Conservation (phyloP, 2,797 vertebrate genomes). For the Nyctalus aviator region DNA sequence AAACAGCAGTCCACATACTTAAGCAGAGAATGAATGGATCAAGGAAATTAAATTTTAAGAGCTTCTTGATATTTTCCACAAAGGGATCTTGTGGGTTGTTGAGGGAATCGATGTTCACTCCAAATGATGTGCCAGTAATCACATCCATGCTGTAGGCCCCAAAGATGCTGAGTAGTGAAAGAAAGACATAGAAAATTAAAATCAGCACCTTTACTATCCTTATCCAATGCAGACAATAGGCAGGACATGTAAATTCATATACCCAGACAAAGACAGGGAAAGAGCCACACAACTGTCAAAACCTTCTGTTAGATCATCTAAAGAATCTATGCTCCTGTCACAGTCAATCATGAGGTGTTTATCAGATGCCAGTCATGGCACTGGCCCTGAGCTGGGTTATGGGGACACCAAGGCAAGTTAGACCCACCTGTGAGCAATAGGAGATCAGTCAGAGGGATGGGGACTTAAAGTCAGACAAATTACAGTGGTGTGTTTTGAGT, state of each 20-base stretch:
- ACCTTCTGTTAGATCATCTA: not conserved
- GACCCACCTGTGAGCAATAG: not conserved
- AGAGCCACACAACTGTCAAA: not conserved
- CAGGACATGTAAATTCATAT: not conserved
- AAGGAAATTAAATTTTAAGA: conserved; percentile 86
- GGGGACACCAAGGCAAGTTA: not conserved
- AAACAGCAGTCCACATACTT: conserved; percentile 75
- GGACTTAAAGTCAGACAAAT: not conserved
- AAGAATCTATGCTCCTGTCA: not conserved
- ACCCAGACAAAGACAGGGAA: not conserved
- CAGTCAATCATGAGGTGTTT: not conserved
- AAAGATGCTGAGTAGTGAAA: conserved; percentile 81
- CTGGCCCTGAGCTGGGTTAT: not conserved
- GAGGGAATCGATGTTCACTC: conserved; percentile 89
- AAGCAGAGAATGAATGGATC: conserved; percentile 79
- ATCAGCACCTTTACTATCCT: not conserved
- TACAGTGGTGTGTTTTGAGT: not conserved
- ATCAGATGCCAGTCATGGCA: rapidly evolving
- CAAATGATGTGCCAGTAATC: conserved; percentile 89
- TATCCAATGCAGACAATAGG: not conserved
- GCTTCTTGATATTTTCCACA: conserved; percentile 88
- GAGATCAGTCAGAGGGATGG: too few relatives aligned
- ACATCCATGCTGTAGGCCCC: conserved; percentile 90
- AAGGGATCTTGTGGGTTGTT: conserved; percentile 91
- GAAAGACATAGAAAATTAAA: not conserved